phyloP scores from a whole-genome alignment of 2,113 vertebrate species.

The Apaloderma vittatum region DNA sequence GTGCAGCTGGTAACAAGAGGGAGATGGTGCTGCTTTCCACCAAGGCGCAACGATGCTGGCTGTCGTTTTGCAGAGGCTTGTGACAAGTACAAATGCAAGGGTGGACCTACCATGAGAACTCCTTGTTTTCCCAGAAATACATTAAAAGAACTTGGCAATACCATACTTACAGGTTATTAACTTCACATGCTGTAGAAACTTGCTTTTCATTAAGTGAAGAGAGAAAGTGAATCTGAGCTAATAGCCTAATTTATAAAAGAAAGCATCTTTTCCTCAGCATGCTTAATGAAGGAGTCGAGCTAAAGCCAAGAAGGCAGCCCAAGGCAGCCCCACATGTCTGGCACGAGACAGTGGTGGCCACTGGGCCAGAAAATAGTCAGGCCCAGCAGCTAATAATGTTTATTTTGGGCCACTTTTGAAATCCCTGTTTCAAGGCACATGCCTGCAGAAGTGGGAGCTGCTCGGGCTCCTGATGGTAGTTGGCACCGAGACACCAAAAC shows the following conservation, averaged over 20 bases:
- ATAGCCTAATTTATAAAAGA: conserved; percentile 28
- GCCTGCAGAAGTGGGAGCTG: not conserved
- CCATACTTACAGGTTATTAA: not conserved
- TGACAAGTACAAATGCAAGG: not conserved
- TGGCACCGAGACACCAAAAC: not conserved
- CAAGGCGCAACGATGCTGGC: fast-evolving
- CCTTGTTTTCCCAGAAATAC: not conserved
- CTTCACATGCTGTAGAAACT: conserved; percentile 8
- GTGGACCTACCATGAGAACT: not conserved
- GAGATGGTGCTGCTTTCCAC: not conserved
- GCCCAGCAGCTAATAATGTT: not conserved
- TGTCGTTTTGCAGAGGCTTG: not conserved
- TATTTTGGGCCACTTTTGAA: not conserved
- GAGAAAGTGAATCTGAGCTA: conserved; percentile 29
- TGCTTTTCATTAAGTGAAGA: conserved; percentile 40
- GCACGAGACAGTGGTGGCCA: not conserved
- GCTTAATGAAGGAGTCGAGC: not conserved
- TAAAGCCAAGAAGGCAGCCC: not conserved
- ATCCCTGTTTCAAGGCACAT: not conserved
- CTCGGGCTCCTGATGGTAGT: fast-evolving
- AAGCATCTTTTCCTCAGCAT: not conserved
- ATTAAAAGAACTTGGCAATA: not conserved
- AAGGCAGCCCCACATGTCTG: not conserved
- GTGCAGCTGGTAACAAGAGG: not conserved
- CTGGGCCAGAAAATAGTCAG: not conserved